A percentile compares a stretch with the other conserved stretches of the same genome.
phyloP scores from a whole-genome alignment of 2,888 invertebrate species.

The Cataglyphis rosenhaueri region DNA sequence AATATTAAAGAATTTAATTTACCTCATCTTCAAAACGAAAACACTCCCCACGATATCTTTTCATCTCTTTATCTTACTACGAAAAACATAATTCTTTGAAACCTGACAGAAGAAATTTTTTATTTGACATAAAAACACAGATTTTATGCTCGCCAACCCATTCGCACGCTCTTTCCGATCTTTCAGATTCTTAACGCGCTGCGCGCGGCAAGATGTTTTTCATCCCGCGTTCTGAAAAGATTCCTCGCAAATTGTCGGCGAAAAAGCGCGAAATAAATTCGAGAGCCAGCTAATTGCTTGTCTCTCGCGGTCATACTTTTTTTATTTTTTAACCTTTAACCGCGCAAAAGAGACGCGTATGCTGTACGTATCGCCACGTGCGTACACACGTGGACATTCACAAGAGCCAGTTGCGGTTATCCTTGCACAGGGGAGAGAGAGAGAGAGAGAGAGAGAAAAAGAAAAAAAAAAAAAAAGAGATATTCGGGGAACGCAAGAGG shows the following conservation, averaged over 20 bases:
- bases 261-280: conserved; percentile 29
- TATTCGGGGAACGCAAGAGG: conserved; percentile 31
- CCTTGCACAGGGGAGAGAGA: background rate
- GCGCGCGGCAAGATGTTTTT: background rate
- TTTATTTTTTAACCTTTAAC: background rate
- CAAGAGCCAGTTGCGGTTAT: background rate
- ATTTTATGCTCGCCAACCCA: conserved; percentile 3
- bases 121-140: conserved; percentile 22
- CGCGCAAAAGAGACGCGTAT: background rate
- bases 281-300: conserved; percentile 38
- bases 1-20: conserved; percentile 21
- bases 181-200: conserved; percentile 17
- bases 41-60: background rate
- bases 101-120: background rate
- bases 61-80: background rate
- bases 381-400: conserved; percentile 69
- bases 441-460: no score
- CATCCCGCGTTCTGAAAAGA: background rate
- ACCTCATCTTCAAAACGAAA: background rate
- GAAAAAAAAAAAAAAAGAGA: conserved; percentile 9
- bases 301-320: background rate
- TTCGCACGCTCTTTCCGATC: background rate
- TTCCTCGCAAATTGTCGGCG: conserved; percentile 24
- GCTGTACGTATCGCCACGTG: conserved; percentile 66
- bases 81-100: background rate